Conservation (phyloP, 2,797 vertebrate genomes). For the Oreortyx pictus region DNA sequence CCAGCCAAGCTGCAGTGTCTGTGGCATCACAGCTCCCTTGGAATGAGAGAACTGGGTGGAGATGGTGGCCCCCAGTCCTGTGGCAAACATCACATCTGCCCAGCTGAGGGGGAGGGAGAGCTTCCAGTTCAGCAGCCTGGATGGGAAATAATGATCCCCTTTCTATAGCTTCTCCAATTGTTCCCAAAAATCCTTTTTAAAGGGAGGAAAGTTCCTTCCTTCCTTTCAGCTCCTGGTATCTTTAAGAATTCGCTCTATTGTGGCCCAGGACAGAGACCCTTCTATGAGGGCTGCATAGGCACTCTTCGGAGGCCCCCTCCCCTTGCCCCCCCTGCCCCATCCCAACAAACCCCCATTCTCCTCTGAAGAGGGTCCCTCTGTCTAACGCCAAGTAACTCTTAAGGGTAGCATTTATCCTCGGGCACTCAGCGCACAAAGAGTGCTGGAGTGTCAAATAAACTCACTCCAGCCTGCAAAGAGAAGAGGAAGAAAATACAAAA, state of each 20-base stretch:
- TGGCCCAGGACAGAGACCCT: constrained; percentile 87
- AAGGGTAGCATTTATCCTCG: constrained; percentile 90
- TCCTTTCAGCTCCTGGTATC: constrained; percentile 73
- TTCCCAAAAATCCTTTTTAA: constrained; percentile 66
- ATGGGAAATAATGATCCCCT: constrained; percentile 58
- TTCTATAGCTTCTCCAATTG: constrained; percentile 70
- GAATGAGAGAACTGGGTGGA: accelerated
- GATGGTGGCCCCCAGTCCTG: accelerated
- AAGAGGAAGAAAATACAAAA: constrained; percentile 84
- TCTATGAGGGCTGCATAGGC: constrained; percentile 85
- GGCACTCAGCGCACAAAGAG: constrained; percentile 93
- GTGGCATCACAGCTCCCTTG: background rate
- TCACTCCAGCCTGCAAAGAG: constrained; percentile 84
- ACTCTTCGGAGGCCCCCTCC: constrained; percentile 71
- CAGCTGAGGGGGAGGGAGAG: background rate
- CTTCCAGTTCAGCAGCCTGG: constrained; percentile 25
- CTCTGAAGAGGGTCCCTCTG: constrained; percentile 96
- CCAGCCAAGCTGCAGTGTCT: background rate
- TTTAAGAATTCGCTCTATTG: constrained; percentile 88
- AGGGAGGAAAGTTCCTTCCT: constrained; percentile 67
- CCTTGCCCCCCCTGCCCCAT: constrained; percentile 77
- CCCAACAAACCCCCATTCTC: constrained; percentile 95
- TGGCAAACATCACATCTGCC: background rate
- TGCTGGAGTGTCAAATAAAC: constrained; percentile 95
- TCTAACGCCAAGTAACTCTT: constrained; percentile 94